Conservation (phyloP, 1,140 invertebrate genomes). For the Drosophila albomicans region DNA sequence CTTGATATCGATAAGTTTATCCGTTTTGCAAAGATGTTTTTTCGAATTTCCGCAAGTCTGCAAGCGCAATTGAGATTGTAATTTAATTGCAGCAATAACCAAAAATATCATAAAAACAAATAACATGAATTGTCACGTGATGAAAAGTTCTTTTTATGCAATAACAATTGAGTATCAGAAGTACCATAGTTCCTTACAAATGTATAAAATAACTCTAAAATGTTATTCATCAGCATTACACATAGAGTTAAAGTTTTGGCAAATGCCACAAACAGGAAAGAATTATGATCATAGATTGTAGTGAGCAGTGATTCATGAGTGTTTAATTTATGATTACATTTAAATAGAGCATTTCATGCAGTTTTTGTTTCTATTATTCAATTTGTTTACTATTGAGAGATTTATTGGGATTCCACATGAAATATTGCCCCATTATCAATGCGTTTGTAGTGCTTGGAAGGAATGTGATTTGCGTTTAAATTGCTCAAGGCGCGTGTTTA, state of each 20-base stretch:
- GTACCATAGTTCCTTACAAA: too few relatives aligned
- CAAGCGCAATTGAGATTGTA: neutral
- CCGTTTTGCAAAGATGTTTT: neutral
- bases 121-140: too few relatives aligned
- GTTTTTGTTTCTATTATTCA: neutral
- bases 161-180: too few relatives aligned
- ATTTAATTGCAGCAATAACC: neutral
- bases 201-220: too few relatives aligned
- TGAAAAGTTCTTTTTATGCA: too few relatives aligned
- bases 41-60: neutral
- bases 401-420: neutral
- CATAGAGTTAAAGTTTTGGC: too few relatives aligned
- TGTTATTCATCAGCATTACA: too few relatives aligned
- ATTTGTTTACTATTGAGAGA: neutral
- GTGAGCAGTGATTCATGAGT: too few relatives aligned
- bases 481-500: slow-evolving; percentile 43
- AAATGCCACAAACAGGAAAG: too few relatives aligned
- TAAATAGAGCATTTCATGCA: too few relatives aligned
- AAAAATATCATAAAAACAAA: neutral
- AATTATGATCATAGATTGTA: too few relatives aligned
- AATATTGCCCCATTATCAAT: neutral
- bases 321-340: too few relatives aligned
- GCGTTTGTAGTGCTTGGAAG: neutral
- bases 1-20: neutral
- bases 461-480: slow-evolving; percentile 9